Evolutionary conservation across 2,888 invertebrate species (phyloP), one percentile per base, ranked within the genome.

Genomic region (Apamea monoglypha): DNA sequence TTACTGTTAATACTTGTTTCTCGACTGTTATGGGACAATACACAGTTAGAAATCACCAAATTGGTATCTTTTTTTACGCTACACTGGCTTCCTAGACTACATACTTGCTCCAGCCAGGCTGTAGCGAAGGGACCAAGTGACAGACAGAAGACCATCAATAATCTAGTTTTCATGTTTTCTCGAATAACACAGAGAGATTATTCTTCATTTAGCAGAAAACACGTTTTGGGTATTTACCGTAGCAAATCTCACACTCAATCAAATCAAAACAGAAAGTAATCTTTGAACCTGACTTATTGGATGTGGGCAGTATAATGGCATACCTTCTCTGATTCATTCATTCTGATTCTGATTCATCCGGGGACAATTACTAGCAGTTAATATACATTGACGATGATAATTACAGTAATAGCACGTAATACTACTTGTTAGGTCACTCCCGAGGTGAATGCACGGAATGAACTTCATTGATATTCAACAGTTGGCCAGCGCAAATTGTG

Each of bases 401-500:
- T 68, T 63, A 29, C 36, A 63, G 63, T 81, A 81, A 56, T 76
- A 75, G 29, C 64, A 69, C n/a, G 40, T 81, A 69, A 50, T 50
- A 59, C 18, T 36, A 21, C 25, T 16, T 16, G 64, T 75, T 66
- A 84, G 64, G 61, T 61, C 70, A 64, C n/a, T 72, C 36, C 18
- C 25, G 78, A 74, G 83, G 74, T 81, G 73, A 81, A 68, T 84
- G 80, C 50, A 81, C 76, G 25, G 56, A 67, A 63, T 74, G 44
- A 77, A 74, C 66, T 81, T 64, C 64, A 75, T 56, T 63, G 75
- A 73, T 81, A 78, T 84, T 78, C 82, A 84, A 78, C 59, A 18
- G 73, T 72, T 70, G 63, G 12, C 50, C 72, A 67, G 67, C 47
- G 82, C 82, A 56, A 84, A 70, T 81, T 73, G 32, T 73, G 40